Base-by-base conservation (phyloP, 2,888 invertebrate genomes). In the Pharmacophagus antenor region DNA sequence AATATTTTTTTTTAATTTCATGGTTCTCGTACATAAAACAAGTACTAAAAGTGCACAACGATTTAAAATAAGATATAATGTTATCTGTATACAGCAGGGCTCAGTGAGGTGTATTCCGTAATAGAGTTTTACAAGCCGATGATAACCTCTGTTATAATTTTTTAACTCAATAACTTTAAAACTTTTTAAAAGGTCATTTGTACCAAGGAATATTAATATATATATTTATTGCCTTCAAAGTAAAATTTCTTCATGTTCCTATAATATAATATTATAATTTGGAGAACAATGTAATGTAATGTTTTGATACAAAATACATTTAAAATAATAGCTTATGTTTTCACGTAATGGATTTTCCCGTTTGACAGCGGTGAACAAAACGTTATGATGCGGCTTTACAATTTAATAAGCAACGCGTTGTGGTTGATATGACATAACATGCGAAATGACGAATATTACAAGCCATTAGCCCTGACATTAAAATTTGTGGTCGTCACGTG, bases 341-440 rank as follows among this genome's bases (percentile, higher is more conserved):
- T 54, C 46, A 7, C n/a, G 21, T 54, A 46, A 54, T 46, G 54
- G 46, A 46, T 54, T 54, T 54, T 31, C 46, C 46, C 46, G 46
- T 46, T 44, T 46, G 54, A 46, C 54, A 27, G 54, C 54, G 46
- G 46, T 46, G 46, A 20, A 46, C 46, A 46, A 46, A 54, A 54
- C 46, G 54, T 44, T 44, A 44, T 44, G 42, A 44, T 44, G 42
- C 18, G 25, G 53, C 44, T 44, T 53, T 44, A 53, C 42, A 53
- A 53, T 53, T 53, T 53, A 53, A 53, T 53, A 53, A 53, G 42
- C 53, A 53, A 42, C 44, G 23, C 44, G 17, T 10, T 22, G 44
- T 23, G 44, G 44, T 25, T 53, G 44, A 53, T 23, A 18, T 41
- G 20, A 44, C 44, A 25, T 53, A 42, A 44, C 53, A 53, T 25